These are phyloP conservation scores for Carettochelys insculpta DNA, from an alignment of 2,113 vertebrate species.

Conservation along the genomic window DNA sequence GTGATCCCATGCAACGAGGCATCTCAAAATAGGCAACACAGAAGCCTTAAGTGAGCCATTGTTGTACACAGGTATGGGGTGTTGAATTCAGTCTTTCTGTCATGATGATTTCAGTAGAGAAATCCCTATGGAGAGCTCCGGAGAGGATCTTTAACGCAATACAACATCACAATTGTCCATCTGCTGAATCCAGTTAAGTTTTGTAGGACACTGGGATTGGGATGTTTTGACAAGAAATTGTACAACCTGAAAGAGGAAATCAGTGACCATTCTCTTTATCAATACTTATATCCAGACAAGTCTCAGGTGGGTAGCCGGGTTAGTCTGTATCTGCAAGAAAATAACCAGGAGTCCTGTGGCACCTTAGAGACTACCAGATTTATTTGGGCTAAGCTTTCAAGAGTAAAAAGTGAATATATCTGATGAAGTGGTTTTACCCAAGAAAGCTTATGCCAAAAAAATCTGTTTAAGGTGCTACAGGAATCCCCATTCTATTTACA, in stretches of 20 bases:
- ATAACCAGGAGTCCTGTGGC: too few relatives aligned
- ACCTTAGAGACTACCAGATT: too few relatives aligned
- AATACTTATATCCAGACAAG: too few relatives aligned
- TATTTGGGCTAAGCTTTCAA: too few relatives aligned
- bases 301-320: too few relatives aligned
- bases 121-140: not conserved
- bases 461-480: too few relatives aligned
- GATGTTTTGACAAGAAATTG: not conserved
- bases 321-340: too few relatives aligned
- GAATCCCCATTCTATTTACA: too few relatives aligned
- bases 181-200: slow-evolving; percentile 27
- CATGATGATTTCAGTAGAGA: not conserved
- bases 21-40: not conserved
- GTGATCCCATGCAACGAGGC: too few relatives aligned
- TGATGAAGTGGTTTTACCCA: too few relatives aligned
- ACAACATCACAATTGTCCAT: slow-evolving; percentile 44
- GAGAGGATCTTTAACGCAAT: slow-evolving; percentile 25
- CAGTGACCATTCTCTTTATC: not conserved
- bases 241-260: not conserved
- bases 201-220: slow-evolving; percentile 18
- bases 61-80: not conserved
- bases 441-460: too few relatives aligned
- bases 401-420: too few relatives aligned
- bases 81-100: not conserved
- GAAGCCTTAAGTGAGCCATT: not conserved